phyloP scores from a whole-genome alignment of 2,888 invertebrate species.

The Ariolimax columbianus region DNA sequence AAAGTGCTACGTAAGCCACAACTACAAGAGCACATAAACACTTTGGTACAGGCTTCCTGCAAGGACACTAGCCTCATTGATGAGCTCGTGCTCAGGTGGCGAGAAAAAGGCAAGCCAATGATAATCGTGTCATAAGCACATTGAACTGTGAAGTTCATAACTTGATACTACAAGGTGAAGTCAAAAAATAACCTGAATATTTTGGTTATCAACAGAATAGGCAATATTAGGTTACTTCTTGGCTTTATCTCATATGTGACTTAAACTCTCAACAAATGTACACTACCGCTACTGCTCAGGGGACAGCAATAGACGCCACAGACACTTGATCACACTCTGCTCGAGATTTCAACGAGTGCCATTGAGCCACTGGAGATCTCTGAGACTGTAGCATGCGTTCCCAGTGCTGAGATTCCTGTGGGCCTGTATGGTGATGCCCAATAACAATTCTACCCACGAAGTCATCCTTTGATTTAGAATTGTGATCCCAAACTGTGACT shows the following conservation, averaged over 20 bases:
- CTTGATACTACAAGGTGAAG: not conserved
- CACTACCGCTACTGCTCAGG: slow-evolving; percentile 47
- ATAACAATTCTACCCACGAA: slow-evolving; percentile 79
- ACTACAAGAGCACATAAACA: no score
- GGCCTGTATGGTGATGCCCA: slow-evolving; percentile 78
- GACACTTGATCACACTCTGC: slow-evolving; percentile 78
- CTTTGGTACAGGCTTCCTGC: no score
- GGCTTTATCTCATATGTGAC: no score
- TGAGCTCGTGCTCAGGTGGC: no score
- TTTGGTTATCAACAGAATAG: no score
- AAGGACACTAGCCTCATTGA: no score
- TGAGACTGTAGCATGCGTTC: slow-evolving; percentile 79
- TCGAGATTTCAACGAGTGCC: slow-evolving; percentile 79
- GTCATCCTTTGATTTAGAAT: slow-evolving; percentile 79
- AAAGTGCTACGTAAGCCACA: no score
- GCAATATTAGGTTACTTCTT: no score
- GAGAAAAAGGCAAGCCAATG: no score
- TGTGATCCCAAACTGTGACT: slow-evolving; percentile 79
- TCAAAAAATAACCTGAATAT: no score
- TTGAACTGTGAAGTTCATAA: not conserved
- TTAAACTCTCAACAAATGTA: slow-evolving; percentile 15
- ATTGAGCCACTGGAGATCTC: slow-evolving; percentile 79
- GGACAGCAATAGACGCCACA: slow-evolving; percentile 73
- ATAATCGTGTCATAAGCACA: not conserved
- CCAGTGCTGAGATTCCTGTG: slow-evolving; percentile 79